Evolutionary conservation across 2,888 invertebrate species (phyloP).

Genomic region (Leucoma salicis): DNA sequence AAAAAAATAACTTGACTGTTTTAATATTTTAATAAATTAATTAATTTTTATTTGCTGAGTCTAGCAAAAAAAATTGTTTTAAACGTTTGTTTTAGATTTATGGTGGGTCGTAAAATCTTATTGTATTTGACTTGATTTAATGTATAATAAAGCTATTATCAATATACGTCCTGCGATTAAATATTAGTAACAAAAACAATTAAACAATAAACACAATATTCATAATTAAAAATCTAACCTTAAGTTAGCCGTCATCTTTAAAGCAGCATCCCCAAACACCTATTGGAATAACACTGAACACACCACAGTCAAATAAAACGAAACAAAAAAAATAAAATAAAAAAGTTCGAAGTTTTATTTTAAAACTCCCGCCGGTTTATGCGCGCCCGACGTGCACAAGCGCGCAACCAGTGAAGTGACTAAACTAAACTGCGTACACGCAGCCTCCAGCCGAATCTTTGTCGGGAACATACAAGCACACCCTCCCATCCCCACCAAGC

Average conservation of each 20-base stretch:
- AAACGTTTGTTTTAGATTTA: too few species aligned
- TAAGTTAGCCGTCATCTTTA: constrained; percentile 67
- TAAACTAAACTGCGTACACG: constrained; percentile 39
- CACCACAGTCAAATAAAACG: constrained; percentile 42
- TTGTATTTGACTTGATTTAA: too few species aligned
- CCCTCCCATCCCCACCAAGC: constrained; percentile 60
- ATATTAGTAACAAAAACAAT: background rate
- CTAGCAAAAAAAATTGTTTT: too few species aligned
- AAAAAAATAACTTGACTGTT: too few species aligned
- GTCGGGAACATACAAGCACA: constrained; percentile 44
- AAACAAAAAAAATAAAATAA: constrained; percentile 29
- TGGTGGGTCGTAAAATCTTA: too few species aligned
- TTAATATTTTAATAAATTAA: too few species aligned
- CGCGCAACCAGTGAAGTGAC: constrained; percentile 56
- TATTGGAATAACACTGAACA: constrained; percentile 51
- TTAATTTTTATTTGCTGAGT: too few species aligned
- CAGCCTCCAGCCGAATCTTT: constrained; percentile 54
- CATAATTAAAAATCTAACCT: constrained; percentile 49
- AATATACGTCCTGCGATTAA: too few species aligned
- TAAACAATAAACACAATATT: background rate
- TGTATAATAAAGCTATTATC: too few species aligned
- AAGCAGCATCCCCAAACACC: constrained; percentile 60
- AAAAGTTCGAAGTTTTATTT: constrained; percentile 42
- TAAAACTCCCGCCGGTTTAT: constrained; percentile 59
- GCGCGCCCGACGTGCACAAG: constrained; percentile 51